A percentile compares a stretch with the other conserved stretches of the same genome.
Conservation (phyloP, 2,797 vertebrate genomes). For the Macropodus opercularis region DNA sequence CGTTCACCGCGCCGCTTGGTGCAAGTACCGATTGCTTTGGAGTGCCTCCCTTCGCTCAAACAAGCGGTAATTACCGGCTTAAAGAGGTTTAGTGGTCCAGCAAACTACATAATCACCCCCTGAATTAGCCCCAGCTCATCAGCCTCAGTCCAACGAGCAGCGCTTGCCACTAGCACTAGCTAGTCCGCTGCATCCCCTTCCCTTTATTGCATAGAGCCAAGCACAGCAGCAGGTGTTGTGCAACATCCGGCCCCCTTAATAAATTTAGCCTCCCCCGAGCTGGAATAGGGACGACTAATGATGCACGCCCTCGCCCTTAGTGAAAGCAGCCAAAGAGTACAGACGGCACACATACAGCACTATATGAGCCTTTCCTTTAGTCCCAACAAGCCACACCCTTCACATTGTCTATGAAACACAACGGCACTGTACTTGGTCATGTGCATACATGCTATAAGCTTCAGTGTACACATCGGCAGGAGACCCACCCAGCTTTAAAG, state of each 20-base stretch:
- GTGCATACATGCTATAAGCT: constrained; percentile 48
- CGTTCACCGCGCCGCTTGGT: constrained; percentile 81
- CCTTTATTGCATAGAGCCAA: constrained; percentile 74
- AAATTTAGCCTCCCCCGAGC: constrained; percentile 70
- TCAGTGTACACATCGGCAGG: constrained; percentile 32
- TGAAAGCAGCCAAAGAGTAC: constrained; percentile 30
- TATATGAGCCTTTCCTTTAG: constrained; percentile 28
- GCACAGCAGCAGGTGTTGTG: constrained; percentile 79
- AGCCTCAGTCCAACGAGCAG: constrained; percentile 97
- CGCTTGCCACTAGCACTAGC: constrained; percentile 92
- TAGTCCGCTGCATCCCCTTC: constrained; percentile 83
- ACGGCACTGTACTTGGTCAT: constrained; percentile 44
- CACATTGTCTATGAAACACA: constrained; percentile 18
- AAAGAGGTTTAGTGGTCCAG: constrained; percentile 99
- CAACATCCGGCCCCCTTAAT: constrained; percentile 77
- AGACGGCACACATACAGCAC: constrained; percentile 21
- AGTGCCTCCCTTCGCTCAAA: constrained; percentile 98
- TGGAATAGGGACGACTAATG: constrained; percentile 71
- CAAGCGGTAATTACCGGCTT: constrained; percentile 99
- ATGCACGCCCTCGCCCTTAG: constrained; percentile 68
- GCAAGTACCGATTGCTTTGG: constrained; percentile 94
- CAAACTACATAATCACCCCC: constrained; percentile 99
- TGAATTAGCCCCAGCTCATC: constrained; percentile 99
- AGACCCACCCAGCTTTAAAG: constrained; percentile 54
- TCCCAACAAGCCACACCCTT: constrained; percentile 38